Evolutionary conservation across 1,140 invertebrate species (phyloP), one percentile per base, ranked within the genome.

Genomic region (Copidosoma floridanum): DNA sequence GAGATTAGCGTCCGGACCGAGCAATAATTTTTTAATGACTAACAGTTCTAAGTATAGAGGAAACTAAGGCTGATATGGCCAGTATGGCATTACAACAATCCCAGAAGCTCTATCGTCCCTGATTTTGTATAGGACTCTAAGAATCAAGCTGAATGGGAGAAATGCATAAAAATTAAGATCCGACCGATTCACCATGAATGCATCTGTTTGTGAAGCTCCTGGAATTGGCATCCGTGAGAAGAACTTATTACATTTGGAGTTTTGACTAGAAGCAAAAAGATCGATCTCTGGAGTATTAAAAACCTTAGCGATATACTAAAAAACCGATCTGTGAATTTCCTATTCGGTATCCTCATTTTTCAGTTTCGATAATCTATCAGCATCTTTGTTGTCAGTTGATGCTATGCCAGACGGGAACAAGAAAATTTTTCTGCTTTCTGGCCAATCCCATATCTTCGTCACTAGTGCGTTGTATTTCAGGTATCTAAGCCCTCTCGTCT

Each of bases 41-140:
- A 64, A 66, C 12, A 4, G 62, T 55, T 2, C 11, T 16, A 12
- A 57, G 69, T 14, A 68, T 12, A 7, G n/a, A n/a, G 71, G 68
- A 43, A 63, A 72, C 71, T 70, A 71, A 8, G 71, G 65, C 47
- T 73, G 73, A 2, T 58, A 65, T 0, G 63, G 53, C 66, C 71
- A 75, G 12, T 76, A 71, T 73, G 71, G 74, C 59, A 60, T 52
- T 61, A 69, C 32, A 51, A 56, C n/a, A 61, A 59, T 48, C 38
- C 57, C 55, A 50, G 50, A n/a, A 51, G 51, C 48, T 56, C 61
- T 50, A 63, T 38, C 48, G 48, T 37, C 20, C 65, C 63, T 43
- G 63, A 61, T 48, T 62, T 61, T 54, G 18, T 12, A n/a, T 16
- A 63, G 16, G 1, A 11, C 11, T 48, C 26, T 57, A 24, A 63